phyloP scores from a whole-genome alignment of 2,888 invertebrate genomes.

The Sarcophaga variegata region DNA sequence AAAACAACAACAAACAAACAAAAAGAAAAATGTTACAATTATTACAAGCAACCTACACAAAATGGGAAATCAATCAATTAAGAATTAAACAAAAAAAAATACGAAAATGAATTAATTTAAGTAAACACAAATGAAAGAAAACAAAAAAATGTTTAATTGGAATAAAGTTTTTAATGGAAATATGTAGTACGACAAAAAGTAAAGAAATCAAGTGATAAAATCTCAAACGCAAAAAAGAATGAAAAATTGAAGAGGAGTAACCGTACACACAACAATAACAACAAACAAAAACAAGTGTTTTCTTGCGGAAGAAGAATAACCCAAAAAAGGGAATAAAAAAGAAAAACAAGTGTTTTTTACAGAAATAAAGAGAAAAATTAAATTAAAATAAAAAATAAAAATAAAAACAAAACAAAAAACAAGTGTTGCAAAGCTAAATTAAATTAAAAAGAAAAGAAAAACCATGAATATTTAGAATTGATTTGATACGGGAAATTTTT shows the following conservation, averaged over 20 bases:
- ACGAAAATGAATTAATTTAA: constrained; percentile 24
- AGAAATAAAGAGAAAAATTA: constrained; percentile 17
- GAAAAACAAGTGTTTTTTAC: constrained; percentile 57
- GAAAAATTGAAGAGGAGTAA: neutral
- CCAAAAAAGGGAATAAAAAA: constrained; percentile 4
- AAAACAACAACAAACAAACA: constrained; percentile 23
- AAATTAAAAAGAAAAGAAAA: constrained; percentile 20
- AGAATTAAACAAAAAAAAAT: constrained; percentile 47
- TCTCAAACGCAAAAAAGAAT: neutral
- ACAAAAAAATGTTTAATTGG: constrained; percentile 1
- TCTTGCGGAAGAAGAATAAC: neutral
- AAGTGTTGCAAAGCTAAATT: constrained; percentile 40
- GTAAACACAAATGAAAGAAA: neutral
- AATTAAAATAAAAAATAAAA: constrained; percentile 39
- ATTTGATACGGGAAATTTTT: constrained; percentile 23
- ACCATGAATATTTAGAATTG: neutral
- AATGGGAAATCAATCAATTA: constrained; percentile 49
- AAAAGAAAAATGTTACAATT: constrained; percentile 15
- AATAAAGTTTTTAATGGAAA: neutral
- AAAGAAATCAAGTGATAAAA: neutral
- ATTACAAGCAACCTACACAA: constrained; percentile 14
- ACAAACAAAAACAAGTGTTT: neutral
- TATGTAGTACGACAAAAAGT: neutral
- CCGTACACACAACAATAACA: neutral
- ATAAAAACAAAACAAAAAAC: constrained; percentile 29